phyloP scores from a whole-genome alignment of 2,888 invertebrate genomes.

The Seladonia tumulorum region DNA sequence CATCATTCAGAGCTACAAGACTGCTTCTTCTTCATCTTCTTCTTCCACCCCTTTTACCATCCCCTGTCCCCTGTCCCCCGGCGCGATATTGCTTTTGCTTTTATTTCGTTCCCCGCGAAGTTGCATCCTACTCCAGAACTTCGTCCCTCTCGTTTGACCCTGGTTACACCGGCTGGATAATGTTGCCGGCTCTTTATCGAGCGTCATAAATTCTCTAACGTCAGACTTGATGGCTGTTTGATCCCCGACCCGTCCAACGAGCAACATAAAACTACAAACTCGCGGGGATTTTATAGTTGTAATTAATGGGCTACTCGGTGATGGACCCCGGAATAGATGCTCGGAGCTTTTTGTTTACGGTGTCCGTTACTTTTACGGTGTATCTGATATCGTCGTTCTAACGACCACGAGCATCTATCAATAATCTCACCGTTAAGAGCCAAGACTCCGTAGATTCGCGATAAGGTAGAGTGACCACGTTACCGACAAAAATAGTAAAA shows the following conservation, averaged over 20 bases:
- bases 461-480: too few species aligned
- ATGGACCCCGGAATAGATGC: not conserved
- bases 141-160: conserved; percentile 5
- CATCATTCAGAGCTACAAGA: conserved; percentile 26
- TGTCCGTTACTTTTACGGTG: not conserved
- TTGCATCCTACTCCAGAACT: conserved; percentile 14
- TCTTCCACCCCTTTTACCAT: not conserved
- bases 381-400: not conserved
- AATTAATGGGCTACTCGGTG: not conserved
- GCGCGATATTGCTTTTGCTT: conserved; percentile 21
- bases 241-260: not conserved
- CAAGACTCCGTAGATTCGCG: too few species aligned
- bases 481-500: too few species aligned
- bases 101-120: conserved; percentile 11
- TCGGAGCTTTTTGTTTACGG: not conserved
- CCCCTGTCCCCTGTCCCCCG: not conserved
- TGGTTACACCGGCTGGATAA: not conserved
- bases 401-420: not conserved
- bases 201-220: not conserved
- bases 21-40: not conserved
- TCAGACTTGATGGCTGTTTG: conserved; percentile 1
- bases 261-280: not conserved
- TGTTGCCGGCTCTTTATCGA: not conserved
- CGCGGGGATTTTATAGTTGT: conserved; percentile 7
- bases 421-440: not conserved